Evolutionary conservation across 1,140 invertebrate genomes (phyloP), one percentile per base, ranked within the genome.

Genomic region (Bicyclus anynana): DNA sequence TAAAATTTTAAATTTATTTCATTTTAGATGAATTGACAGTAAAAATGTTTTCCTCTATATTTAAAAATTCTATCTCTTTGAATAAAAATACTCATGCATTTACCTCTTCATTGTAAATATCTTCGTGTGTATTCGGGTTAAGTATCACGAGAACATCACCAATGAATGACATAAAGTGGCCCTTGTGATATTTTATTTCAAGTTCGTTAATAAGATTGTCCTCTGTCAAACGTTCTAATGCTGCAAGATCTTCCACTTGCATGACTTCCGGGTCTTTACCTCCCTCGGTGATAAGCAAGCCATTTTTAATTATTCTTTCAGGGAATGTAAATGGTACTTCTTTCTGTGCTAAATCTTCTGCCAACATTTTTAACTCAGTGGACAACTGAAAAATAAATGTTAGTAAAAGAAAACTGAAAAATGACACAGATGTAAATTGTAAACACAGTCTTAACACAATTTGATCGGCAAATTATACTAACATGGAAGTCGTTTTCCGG

Each of bases 81-180:
- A 23, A 23, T 23, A 23, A 23, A 23, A 23, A 4, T 23, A 57
- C 7, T 29, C 4, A 10, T 21, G 58, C 55, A 86, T 86, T 90
- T 89, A 95, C 95, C 52, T 92, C 86, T 62, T 90, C 85, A 18
- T 90, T 91, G 61, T 95, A 96, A 73, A 94, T 92, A 62, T 93
- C 90, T 21, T 91, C 90, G 16, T 91, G 79, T 48, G 92, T 91
- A 73, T 95, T 97, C 2, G 97, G 96, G 89, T 98, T 98, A 0
- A 98, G 76, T 18, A 96, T 93, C 3, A 99, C 67, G 26, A 98
- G 89, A 50, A 98, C 92, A 78, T 98, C 97, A 2, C 97, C 97
- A 44, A 98, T 91, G 73, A 96, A 98, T 1, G 95, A 97, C 67
- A 96, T 97, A 67, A 93, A 95, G 52, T 92, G 87, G 17, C 93